Base-by-base conservation (phyloP, 1,140 invertebrate genomes). In the Drosophila seguyi region DNA sequence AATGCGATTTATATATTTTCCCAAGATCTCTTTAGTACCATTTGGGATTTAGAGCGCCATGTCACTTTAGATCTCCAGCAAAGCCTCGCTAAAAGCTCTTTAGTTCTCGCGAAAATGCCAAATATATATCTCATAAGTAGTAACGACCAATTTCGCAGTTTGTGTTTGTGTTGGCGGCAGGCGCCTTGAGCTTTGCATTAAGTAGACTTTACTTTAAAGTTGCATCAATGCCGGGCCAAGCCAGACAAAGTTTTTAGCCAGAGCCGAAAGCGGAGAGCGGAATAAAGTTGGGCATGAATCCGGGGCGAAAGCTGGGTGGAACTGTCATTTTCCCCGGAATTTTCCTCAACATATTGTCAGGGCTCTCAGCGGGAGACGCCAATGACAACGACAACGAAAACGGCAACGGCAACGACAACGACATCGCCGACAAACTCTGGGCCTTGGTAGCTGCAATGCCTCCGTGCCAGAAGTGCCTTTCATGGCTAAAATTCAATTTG, bases 401-500 rank as follows among this genome's bases (percentile, higher is more conserved):
- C 48, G 36, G 38, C 20, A n/a, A 63, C 48, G 22, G 25, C 47
- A 42, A 45, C 48, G 48, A 36, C 25, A 22, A 45, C 59, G 41
- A 48, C 53, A 58, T 60, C 42, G 38, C 16, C 50, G 36, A 25
- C 50, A 53, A 48, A 48, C 50, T 57, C 25, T 65, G 63, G 45
- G 74, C 55, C 34, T 55, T 50, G 48, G 58, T 61, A 58, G 63
- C 53, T 85, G 63, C 66, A 69, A 20, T 67, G 76, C 59, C 55
- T 66, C 67, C 36, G 69, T 58, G 44, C n/a, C 69, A 73, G 66
- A 55, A 69, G 62, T 69, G 69, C 67, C 53, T 79, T 78, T 68
- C 73, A 83, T 71, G 75, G 65, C 73, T 84, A 61, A 81, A 87
- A 87, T 87, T 87, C 84, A 87, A 87, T 87, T 87, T 87, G 65